These are phyloP conservation scores for Aphelenchoides fujianensis DNA, from an alignment of 1,140 invertebrate genomes.

Conservation along the genomic window DNA sequence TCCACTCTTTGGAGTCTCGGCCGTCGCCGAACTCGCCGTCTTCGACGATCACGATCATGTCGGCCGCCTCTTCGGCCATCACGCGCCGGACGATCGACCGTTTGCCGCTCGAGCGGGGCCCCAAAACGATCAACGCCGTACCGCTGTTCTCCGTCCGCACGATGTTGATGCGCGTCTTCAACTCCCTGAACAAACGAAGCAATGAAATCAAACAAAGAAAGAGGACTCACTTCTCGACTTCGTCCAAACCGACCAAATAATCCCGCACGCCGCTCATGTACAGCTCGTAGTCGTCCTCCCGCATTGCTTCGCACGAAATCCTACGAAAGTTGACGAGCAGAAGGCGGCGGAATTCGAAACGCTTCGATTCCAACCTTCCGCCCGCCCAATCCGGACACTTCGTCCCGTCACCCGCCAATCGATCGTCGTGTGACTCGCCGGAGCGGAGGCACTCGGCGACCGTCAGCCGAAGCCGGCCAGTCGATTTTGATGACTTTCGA, in stretches of 20 bases:
- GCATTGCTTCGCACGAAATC: no score
- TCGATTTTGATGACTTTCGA: no score
- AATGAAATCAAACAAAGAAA: background rate
- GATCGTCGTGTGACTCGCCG: no score
- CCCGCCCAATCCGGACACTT: no score
- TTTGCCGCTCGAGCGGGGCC: background rate
- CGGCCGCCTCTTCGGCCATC: background rate
- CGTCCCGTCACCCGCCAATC: no score
- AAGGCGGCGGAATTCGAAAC: no score
- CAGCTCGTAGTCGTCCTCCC: background rate
- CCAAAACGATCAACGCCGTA: background rate
- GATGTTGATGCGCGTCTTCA: background rate
- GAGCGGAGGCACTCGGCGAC: no score
- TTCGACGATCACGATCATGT: background rate
- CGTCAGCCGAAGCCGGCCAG: no score
- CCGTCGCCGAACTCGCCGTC: background rate
- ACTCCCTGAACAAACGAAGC: background rate
- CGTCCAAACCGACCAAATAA: background rate
- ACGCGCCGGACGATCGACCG: background rate
- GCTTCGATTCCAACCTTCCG: no score
- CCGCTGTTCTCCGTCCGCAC: background rate
- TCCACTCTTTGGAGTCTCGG: background rate
- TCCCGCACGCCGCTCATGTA: background rate
- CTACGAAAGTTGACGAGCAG: no score
- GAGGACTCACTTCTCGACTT: background rate